These are phyloP conservation scores for Drosophila nasuta DNA, from an alignment of 1,140 invertebrate species.

Conservation along the genomic window DNA sequence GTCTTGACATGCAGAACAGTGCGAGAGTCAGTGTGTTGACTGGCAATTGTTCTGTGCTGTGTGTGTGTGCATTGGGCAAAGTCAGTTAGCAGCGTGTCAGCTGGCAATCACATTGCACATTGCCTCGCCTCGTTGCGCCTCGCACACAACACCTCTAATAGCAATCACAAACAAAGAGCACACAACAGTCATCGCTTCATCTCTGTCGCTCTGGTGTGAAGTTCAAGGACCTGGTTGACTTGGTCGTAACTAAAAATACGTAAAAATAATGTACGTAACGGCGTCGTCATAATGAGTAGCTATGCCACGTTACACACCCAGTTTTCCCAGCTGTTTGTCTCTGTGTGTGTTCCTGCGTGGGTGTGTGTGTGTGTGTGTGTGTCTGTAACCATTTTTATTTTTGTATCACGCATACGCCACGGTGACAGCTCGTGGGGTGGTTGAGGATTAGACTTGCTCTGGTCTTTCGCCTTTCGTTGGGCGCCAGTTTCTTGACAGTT, in stretches of 20 bases:
- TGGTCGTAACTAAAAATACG: conserved; percentile 59
- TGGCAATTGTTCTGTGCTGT: no score
- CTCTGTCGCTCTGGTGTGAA: conserved; percentile 25
- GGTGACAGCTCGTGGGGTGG: conserved; percentile 10
- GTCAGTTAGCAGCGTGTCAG: no score
- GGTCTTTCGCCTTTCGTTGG: neutral
- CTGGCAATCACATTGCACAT: no score
- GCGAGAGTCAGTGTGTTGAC: no score
- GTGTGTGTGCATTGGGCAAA: no score
- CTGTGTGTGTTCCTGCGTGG: conserved; percentile 12
- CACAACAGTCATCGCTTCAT: neutral
- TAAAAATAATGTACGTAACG: conserved; percentile 59
- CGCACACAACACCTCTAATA: conserved; percentile 18
- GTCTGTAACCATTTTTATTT: conserved; percentile 70
- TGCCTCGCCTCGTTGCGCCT: no score
- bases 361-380: conserved; percentile 24
- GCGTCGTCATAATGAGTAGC: conserved; percentile 71
- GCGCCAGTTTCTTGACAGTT: conserved; percentile 36
- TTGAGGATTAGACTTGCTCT: conserved; percentile 38
- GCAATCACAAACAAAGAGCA: neutral
- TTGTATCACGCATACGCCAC: conserved; percentile 69
- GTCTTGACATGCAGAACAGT: no score
- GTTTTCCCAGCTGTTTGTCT: neutral
- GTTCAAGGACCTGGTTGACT: conserved; percentile 57
- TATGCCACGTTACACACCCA: conserved; percentile 50